A percentile compares a stretch with the other conserved stretches of the same genome.
phyloP scores from a whole-genome alignment of 2,888 invertebrate genomes.

The Mechanitis messenoides region DNA sequence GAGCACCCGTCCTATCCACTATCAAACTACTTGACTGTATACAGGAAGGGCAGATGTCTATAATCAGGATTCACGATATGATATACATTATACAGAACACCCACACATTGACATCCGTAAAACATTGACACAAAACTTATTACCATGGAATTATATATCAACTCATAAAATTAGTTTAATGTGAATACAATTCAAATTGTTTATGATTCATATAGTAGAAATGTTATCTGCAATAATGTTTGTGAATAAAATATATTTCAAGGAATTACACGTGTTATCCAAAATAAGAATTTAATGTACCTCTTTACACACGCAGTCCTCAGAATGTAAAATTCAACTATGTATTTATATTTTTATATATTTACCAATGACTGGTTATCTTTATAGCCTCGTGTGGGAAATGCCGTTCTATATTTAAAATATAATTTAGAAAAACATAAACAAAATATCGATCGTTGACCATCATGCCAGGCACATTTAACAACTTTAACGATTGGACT shows the following conservation, averaged over 20 bases:
- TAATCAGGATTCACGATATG: slow-evolving; percentile 40
- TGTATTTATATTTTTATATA: neutral
- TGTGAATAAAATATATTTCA: too few species aligned
- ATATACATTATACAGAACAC: neutral
- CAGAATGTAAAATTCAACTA: too few species aligned
- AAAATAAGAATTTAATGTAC: too few species aligned
- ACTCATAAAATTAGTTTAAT: too few species aligned
- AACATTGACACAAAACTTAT: neutral
- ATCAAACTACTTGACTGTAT: slow-evolving; percentile 36
- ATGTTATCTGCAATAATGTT: too few species aligned
- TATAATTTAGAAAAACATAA: slow-evolving; percentile 45
- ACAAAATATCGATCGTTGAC: slow-evolving; percentile 62
- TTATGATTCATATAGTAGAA: too few species aligned
- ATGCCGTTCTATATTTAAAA: slow-evolving; percentile 26
- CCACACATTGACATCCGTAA: neutral
- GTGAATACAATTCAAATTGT: too few species aligned
- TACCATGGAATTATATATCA: too few species aligned
- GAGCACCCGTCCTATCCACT: slow-evolving; percentile 43
- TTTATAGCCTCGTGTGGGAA: slow-evolving; percentile 5
- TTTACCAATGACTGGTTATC: neutral
- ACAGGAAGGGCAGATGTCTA: slow-evolving; percentile 63
- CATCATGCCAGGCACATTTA: slow-evolving; percentile 64
- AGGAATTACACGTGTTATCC: too few species aligned
- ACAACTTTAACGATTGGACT: slow-evolving; percentile 53
- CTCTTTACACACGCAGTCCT: too few species aligned